Evolutionary conservation across 2,113 vertebrate species (phyloP), one percentile per base, ranked within the genome.

Genomic region (Hippocampus abdominalis): DNA sequence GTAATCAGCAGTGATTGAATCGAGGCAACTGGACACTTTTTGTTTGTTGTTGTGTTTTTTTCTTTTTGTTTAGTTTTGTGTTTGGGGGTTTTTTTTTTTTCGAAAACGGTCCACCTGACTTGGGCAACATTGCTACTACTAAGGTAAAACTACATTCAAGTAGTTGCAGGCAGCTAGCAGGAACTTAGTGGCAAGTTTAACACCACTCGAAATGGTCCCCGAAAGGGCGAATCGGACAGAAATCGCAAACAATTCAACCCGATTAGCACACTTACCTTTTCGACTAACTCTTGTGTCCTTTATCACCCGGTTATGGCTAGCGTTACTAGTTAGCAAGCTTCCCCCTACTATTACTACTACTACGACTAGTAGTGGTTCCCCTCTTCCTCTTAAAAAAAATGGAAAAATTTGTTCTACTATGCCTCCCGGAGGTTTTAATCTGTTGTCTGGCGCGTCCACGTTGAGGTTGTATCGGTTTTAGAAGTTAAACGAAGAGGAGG

Each of bases 301-400:
- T 76, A 70, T 80, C 82, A 86, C 76, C 68, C 72, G 81, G 72
- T 82, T 87, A 74, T 81, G 78, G 85, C 84, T 86, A 85, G 73
- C 79, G 46, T 77, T 75, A 70, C 71, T 71, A 75, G 84, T 84
- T 84, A 84, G 84, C 83, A 75, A 71, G 79, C 78, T 44, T 32
- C 27, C 27, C 57, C 27, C 56, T 23, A 29, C 56, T 29, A 57
- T 5, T 57, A 57, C 56, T 56, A 56, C 54, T 57, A 29, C 25
- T 57, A 32, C 8, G 32, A 29, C 27, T 59, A 59, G 13, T 60
- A 60, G 7, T 60, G 9, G 46, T 18, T 32, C n/a, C 27, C 15
- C 15, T 16, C 57, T 29, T 7, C 57, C 27, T 18, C 7, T 60
- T 32, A 3, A 18, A 32, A 32, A 29, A 18, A 29, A 60, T 18